Evolutionary conservation across 2,113 vertebrate species (phyloP).

Genomic region (Plecotus auritus): DNA sequence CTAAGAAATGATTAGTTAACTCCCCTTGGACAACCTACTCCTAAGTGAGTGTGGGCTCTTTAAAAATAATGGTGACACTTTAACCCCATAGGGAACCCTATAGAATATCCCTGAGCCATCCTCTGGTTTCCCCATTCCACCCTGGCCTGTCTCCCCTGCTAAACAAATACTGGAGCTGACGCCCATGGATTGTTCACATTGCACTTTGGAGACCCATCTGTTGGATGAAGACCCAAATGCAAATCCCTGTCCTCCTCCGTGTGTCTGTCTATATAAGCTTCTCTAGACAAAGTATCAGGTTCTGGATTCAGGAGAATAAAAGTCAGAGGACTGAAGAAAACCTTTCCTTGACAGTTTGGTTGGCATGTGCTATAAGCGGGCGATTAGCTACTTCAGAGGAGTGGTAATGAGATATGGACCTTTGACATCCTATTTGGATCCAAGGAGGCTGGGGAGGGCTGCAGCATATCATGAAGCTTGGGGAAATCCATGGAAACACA

Average conservation of each 20-base stretch:
- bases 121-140: not conserved
- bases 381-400: slow-evolving; percentile 18
- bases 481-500: not conserved
- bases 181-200: not conserved
- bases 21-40: not conserved
- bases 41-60: not conserved
- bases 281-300: not conserved
- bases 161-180: not conserved
- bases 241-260: not conserved
- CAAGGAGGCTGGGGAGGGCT: not conserved
- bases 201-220: not conserved
- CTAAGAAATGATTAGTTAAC: not conserved
- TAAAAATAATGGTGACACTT: not conserved
- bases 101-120: not conserved
- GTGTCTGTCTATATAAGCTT: not conserved
- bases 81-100: not conserved
- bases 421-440: slow-evolving; percentile 49
- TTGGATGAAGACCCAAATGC: not conserved
- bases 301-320: slow-evolving; percentile 58
- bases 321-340: slow-evolving; percentile 24
- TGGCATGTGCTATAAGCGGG: not conserved
- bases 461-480: not conserved
- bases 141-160: not conserved
- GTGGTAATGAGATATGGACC: slow-evolving; percentile 68
- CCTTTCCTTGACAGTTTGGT: slow-evolving; percentile 37